Conservation (phyloP, 2,113 vertebrate genomes). For the Ochotona princeps region DNA sequence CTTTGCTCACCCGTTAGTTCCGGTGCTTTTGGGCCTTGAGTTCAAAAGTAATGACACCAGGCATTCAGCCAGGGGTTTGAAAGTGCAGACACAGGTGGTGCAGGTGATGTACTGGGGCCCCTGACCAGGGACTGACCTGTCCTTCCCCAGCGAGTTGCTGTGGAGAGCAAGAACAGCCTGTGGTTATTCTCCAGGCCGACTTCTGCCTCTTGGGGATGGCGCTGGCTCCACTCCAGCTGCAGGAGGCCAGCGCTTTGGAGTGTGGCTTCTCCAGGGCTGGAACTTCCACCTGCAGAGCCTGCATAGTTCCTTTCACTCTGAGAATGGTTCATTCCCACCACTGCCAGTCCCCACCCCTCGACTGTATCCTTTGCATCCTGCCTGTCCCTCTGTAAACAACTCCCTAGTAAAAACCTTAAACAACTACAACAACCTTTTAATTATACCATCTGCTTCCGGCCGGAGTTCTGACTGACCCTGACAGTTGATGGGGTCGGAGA, state of each 20-base stretch:
- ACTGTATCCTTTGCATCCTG: neutral
- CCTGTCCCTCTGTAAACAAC: neutral
- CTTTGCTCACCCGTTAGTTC: neutral
- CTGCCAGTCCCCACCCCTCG: neutral
- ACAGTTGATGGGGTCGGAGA: no score
- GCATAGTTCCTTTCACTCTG: no score
- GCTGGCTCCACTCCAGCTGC: neutral
- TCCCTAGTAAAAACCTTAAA: neutral
- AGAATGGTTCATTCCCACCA: no score
- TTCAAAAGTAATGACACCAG: neutral
- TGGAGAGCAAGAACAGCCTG: neutral
- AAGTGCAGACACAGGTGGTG: neutral
- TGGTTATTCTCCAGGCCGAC: neutral
- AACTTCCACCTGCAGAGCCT: no score
- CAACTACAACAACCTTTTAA: neutral
- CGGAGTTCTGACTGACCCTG: neutral
- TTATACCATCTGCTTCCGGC: neutral
- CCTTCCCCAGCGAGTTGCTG: neutral
- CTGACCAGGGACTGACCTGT: no score
- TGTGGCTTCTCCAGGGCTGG: neutral
- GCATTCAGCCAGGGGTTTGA: neutral
- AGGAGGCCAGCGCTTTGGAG: neutral
- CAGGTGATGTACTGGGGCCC: neutral
- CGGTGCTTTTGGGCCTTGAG: neutral
- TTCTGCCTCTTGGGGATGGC: neutral